Evolutionary conservation across 2,888 invertebrate species (phyloP).

Genomic region (Cryptocephalus moraei): DNA sequence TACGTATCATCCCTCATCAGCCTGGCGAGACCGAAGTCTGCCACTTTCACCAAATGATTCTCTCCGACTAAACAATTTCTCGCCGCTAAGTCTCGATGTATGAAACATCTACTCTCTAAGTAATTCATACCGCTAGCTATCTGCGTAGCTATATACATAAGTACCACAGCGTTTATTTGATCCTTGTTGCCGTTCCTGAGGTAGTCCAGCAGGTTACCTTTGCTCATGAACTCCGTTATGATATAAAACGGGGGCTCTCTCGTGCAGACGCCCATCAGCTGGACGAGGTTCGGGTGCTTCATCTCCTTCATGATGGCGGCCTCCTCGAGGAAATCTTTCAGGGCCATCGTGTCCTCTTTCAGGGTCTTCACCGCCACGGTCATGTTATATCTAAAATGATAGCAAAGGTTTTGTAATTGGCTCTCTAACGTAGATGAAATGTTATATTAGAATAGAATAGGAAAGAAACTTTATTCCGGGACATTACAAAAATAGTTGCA

Average conservation of each 20-base stretch:
- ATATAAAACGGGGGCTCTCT: constrained; percentile 99
- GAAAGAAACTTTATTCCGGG: too few relatives aligned
- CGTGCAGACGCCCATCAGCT: constrained; percentile 95
- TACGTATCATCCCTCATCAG: constrained; percentile 99
- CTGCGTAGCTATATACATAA: constrained; percentile 99
- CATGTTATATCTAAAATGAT: constrained; percentile 60
- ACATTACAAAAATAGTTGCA: too few relatives aligned
- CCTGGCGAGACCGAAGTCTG: constrained; percentile 96
- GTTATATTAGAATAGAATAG: too few relatives aligned
- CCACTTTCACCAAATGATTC: constrained; percentile 95
- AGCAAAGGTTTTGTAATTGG: background rate
- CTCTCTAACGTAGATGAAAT: background rate
- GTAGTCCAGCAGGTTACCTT: constrained; percentile 95
- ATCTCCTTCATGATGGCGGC: constrained; percentile 99
- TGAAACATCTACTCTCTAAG: constrained; percentile 89
- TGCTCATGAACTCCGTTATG: constrained; percentile 98
- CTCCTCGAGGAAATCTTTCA: constrained; percentile 98
- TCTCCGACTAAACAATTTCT: constrained; percentile 97
- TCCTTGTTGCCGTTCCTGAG: constrained; percentile 77
- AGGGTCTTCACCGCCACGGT: constrained; percentile 98
- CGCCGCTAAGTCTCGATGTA: constrained; percentile 96
- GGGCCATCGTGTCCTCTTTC: constrained; percentile 98
- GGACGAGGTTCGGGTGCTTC: constrained; percentile 98
- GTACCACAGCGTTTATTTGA: constrained; percentile 85
- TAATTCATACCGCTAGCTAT: constrained; percentile 99